These are phyloP conservation scores for Megaptera novaeangliae DNA, from an alignment of 2,113 vertebrate species.

Conservation along the genomic window DNA sequence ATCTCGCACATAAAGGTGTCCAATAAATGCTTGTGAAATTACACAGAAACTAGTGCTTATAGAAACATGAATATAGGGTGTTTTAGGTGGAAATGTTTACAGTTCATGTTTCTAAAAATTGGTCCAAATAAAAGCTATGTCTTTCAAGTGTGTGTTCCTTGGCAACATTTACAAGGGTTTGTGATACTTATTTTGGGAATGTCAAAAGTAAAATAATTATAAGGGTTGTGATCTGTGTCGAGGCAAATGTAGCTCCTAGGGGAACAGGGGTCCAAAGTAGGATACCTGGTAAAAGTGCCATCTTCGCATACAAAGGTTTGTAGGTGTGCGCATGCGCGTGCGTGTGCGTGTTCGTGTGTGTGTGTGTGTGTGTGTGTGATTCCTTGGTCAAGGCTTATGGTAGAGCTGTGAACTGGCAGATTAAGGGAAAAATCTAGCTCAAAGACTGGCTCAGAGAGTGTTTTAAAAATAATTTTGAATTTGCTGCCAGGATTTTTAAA, in stretches of 20 bases:
- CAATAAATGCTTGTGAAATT: background rate
- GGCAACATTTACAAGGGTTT: background rate
- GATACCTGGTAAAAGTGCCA: background rate
- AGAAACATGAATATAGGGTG: background rate
- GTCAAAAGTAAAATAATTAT: background rate
- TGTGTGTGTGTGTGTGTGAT: background rate
- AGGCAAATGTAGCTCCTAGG: background rate
- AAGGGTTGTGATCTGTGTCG: background rate
- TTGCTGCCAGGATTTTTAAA: conserved; percentile 6
- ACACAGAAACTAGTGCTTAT: background rate
- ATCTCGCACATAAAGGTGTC: background rate
- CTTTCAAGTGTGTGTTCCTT: background rate
- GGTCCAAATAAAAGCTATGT: background rate
- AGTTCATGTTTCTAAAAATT: background rate
- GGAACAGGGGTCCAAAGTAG: background rate
- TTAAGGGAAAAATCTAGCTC: background rate
- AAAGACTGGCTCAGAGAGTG: background rate
- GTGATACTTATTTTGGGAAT: background rate
- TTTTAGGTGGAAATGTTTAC: background rate
- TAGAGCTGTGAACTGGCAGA: background rate
- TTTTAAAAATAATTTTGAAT: conserved; percentile 28
- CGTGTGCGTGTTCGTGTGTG: background rate
- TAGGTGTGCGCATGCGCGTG: background rate
- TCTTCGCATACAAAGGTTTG: background rate
- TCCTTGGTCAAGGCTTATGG: background rate